Base-by-base conservation (phyloP, 2,888 invertebrate genomes). In the Plagodis pulveraria region DNA sequence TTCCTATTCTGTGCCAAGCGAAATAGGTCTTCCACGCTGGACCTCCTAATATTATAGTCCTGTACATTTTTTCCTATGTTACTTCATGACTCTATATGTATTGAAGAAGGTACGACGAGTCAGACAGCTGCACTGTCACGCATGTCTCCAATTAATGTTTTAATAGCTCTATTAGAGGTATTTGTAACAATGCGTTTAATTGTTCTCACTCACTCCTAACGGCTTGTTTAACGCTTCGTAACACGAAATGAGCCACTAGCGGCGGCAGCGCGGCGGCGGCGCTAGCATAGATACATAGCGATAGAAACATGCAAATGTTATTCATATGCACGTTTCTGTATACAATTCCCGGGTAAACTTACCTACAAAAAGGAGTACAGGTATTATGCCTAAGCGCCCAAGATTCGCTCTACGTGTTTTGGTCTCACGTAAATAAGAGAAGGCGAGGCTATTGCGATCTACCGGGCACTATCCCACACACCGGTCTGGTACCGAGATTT, bases 131-230 rank as follows among this genome's bases (percentile, higher is more conserved):
- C 40, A 22, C 40, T 55, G 55, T 56, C 57, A 48, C 50, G 58
- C 61, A 66, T 51, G 56, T 57, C 55, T 54, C 33, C 63, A 62
- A 62, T 61, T 65, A 63, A 52, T 56, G 46, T 52, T 33, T 49
- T 58, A 66, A 65, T 66, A 7, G 50, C 61, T 64, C 66, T 63
- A 66, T 64, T 63, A 66, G 9, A 35, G 36, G 33, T 33, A 51
- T 55, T 59, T 45, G 46, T 57, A 50, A 53, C 44, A 64, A 43
- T 62, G 62, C 11, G 50, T 67, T 59, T 64, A 62, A 66, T 68
- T 68, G 64, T 57, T 46, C 50, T 48, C 43, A 50, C 53, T 65
- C 63, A 62, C 62, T 60, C 65, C 43, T 52, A 48, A 44, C 12
- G 35, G 32, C 43, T 60, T 56, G 45, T 43, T 51, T 45, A 44